phyloP scores from a whole-genome alignment of 2,888 invertebrate genomes.

The Incurvaria masculella region DNA sequence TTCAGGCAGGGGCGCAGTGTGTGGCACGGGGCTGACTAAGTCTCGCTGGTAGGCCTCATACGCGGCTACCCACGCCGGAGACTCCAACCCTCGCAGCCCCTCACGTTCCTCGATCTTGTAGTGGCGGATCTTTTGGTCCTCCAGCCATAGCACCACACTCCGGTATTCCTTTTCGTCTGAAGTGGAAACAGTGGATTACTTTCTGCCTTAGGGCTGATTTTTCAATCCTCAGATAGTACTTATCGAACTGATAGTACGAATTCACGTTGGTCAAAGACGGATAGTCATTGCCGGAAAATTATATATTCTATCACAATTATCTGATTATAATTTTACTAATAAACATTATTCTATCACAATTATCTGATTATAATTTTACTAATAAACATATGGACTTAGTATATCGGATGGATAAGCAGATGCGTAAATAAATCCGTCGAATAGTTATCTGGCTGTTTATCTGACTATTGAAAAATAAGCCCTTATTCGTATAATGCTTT shows the following conservation, averaged over 20 bases:
- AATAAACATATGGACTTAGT: constrained; percentile 1
- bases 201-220: too few relatives aligned
- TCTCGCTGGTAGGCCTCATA: constrained; percentile 74
- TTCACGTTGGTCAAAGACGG: too few relatives aligned
- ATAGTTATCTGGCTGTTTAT: too few relatives aligned
- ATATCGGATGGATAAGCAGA: too few relatives aligned
- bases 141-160: constrained; percentile 84
- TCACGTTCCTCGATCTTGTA: constrained; percentile 81
- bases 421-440: too few relatives aligned
- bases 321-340: too few relatives aligned
- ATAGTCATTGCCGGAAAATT: too few relatives aligned
- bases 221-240: too few relatives aligned
- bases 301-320: too few relatives aligned
- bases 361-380: too few relatives aligned
- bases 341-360: constrained; percentile 7
- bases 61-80: constrained; percentile 67
- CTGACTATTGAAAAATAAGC: neutral
- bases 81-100: constrained; percentile 64
- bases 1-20: constrained; percentile 56
- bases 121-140: constrained; percentile 89
- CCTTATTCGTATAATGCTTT: constrained; percentile 4
- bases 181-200: too few relatives aligned
- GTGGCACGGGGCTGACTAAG: constrained; percentile 65
- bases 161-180: constrained; percentile 78
- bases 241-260: too few relatives aligned